phyloP scores from a whole-genome alignment of 64 coral and sea anemone genomes.

The Montipora sp. region DNA sequence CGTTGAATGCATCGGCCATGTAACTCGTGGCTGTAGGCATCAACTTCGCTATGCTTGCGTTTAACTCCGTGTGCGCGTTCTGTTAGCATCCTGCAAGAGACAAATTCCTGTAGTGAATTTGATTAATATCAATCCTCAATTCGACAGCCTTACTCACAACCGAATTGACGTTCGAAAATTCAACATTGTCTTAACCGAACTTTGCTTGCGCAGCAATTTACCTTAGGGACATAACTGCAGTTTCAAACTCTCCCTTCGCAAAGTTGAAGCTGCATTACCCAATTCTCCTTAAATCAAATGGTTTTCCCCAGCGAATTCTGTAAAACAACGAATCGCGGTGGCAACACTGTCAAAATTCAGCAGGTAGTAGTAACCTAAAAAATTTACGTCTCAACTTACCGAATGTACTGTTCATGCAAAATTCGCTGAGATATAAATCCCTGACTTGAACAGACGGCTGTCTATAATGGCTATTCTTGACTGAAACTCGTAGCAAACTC shows the following conservation, averaged over 20 bases:
- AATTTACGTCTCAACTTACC: constrained; percentile 22
- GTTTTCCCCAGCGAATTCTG: not conserved
- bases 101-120: constrained; percentile 3
- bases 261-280: too few relatives aligned
- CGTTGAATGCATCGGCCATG: constrained; percentile 90
- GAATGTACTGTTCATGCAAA: constrained; percentile 16
- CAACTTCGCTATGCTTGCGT: constrained; percentile 86
- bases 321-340: constrained; percentile 15
- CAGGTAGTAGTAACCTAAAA: constrained; percentile 32
- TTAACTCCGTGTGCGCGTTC: constrained; percentile 86
- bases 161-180: not conserved
- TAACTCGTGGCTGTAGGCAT: constrained; percentile 46
- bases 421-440: constrained; percentile 19
- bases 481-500: not conserved
- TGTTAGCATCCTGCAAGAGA: constrained; percentile 75
- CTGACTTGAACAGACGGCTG: not conserved
- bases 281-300: not conserved
- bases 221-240: too few relatives aligned
- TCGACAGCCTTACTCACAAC: not conserved
- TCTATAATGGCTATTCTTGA: not conserved
- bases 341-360: constrained; percentile 51
- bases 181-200: not conserved
- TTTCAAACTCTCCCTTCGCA: too few relatives aligned
- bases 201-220: too few relatives aligned
- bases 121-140: not conserved